These are phyloP conservation scores for Xestia sexstrigata DNA, from an alignment of 2,888 invertebrate genomes.

Conservation along the genomic window DNA sequence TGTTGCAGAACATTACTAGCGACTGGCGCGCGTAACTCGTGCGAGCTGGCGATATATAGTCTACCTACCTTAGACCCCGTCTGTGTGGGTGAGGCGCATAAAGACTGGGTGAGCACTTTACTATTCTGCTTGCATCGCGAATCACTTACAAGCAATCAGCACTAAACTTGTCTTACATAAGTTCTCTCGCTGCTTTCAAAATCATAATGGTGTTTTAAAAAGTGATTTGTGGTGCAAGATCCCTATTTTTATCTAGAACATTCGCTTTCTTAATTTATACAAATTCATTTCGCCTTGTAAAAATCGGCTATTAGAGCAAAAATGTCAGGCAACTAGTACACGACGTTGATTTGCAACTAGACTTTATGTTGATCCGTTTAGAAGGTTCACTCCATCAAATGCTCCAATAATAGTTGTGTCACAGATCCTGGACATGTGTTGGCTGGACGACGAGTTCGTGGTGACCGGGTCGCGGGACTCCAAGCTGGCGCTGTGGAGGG, in stretches of 20 bases:
- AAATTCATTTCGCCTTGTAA: not conserved
- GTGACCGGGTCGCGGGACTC: conserved; percentile 98
- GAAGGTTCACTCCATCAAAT: not conserved
- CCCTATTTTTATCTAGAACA: too few relatives aligned
- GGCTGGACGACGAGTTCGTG: conserved; percentile 98
- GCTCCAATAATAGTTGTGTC: not conserved
- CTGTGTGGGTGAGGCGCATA: conserved; percentile 98
- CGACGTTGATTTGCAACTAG: not conserved
- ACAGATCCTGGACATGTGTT: conserved; percentile 96
- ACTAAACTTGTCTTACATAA: too few relatives aligned
- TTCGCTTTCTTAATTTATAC: not conserved
- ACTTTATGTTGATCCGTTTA: not conserved
- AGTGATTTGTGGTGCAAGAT: not conserved
- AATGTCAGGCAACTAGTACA: not conserved
- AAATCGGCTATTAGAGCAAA: not conserved
- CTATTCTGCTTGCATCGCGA: not conserved
- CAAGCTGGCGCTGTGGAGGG: conserved; percentile 97
- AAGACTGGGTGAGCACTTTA: conserved; percentile 94
- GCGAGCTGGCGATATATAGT: conserved; percentile 96
- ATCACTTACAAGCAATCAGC: not conserved
- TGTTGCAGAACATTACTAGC: conserved; percentile 93
- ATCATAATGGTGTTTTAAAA: too few relatives aligned
- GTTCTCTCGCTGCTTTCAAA: too few relatives aligned
- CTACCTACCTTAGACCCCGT: conserved; percentile 98
- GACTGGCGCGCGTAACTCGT: conserved; percentile 97